Base-by-base conservation (phyloP, 2,888 invertebrate species). In the Drosophila meridionalis region DNA sequence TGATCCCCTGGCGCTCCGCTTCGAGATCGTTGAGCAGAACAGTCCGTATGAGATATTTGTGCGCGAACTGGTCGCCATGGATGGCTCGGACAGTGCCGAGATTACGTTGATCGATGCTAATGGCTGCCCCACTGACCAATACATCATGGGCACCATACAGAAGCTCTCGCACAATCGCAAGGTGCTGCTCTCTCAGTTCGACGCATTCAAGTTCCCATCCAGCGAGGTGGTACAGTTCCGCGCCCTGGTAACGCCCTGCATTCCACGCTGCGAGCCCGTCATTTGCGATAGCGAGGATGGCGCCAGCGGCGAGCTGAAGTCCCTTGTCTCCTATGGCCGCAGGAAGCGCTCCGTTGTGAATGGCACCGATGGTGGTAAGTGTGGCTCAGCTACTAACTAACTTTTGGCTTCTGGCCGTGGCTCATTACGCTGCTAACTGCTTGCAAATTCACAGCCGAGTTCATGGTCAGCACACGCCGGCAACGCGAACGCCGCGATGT, bases 41-140 rank as follows among this genome's bases (percentile, higher is more conserved):
- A 97, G 97, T 90, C 98, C 98, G 26, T 98, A 97, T 94, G 98
- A 98, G 94, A 98, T 98, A 92, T 98, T 98, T 93, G 98, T 98
- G 43, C 95, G 98, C 77, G 98, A 98, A 94, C 94, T 98, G 91
- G 97, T 98, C 61, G 98, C 98, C 76, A 96, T 98, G 97, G 98
- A 98, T 92, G 98, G 98, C 45, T 96, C 97, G 61, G 98, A 98
- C 93, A 97, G 97, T 81, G 97, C 97, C 92, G 98, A 98, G 94
- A 98, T 98, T 89, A 96, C 97, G 66, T 95, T 98, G 78, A 97
- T 98, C 93, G 98, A 98, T 93, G 96, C 97, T 83, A 95, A 96
- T 87, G 98, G 98, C 91, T 98, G 98, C 92, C 98, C 98, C 42
- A 98, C 98, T 55, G 98, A 98, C 93, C 97, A 97, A 92, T 97